phyloP scores from a whole-genome alignment of 2,888 invertebrate genomes.

The Blera fallax region DNA sequence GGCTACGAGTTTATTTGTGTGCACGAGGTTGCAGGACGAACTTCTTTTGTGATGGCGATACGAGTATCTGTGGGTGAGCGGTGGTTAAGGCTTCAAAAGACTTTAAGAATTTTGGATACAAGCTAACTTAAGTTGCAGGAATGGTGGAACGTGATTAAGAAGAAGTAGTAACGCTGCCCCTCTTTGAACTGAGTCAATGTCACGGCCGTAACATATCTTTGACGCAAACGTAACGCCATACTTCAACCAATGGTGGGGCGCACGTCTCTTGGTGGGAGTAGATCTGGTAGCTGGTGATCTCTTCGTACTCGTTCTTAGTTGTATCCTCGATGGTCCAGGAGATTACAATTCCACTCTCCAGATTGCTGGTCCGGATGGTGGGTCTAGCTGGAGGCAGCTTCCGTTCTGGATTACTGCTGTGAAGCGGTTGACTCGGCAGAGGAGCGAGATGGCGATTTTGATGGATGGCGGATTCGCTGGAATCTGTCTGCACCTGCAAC shows the following conservation, averaged over 20 bases:
- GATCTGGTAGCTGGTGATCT: constrained; percentile 93
- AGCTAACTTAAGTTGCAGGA: constrained; percentile 27
- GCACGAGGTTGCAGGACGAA: no score
- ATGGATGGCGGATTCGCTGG: constrained; percentile 75
- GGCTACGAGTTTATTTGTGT: no score
- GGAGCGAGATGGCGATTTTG: constrained; percentile 80
- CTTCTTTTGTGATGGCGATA: no score
- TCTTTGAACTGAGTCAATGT: constrained; percentile 95
- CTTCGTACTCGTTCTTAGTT: constrained; percentile 85
- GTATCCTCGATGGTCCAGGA: constrained; percentile 94
- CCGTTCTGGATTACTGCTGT: constrained; percentile 83
- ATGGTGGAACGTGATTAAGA: constrained; percentile 74
- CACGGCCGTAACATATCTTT: constrained; percentile 95
- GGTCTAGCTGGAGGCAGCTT: constrained; percentile 91
- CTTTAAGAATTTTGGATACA: not conserved
- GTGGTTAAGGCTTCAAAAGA: no score
- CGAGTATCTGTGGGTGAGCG: no score
- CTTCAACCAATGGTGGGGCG: constrained; percentile 86
- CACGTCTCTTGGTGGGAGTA: constrained; percentile 95
- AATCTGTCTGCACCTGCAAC: constrained; percentile 72
- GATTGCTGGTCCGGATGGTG: constrained; percentile 90
- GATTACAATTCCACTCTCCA: constrained; percentile 92
- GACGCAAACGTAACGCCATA: constrained; percentile 97
- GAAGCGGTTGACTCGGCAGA: constrained; percentile 79
- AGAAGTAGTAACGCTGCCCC: constrained; percentile 95